A percentile compares a stretch with the other conserved stretches of the same genome.
Conservation (phyloP, 2,113 vertebrate species). For the Lophura nycthemera region DNA sequence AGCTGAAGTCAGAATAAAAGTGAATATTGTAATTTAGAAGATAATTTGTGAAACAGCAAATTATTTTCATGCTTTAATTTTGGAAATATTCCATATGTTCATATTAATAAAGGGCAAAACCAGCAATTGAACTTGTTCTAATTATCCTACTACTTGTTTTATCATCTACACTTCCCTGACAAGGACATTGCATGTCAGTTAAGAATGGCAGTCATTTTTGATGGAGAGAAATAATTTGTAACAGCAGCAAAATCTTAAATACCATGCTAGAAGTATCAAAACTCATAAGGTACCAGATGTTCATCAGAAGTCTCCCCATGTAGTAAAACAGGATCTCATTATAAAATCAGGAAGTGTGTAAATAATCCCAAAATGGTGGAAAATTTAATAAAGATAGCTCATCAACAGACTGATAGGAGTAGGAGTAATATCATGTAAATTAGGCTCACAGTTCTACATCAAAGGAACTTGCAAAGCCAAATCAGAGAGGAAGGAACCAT, state of each 20-base stretch:
- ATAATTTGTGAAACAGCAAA: not conserved
- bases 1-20: not conserved
- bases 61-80: not conserved
- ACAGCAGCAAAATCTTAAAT: constrained; percentile 14
- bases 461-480: constrained; percentile 51
- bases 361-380: constrained; percentile 31
- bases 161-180: not conserved
- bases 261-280: not conserved
- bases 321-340: constrained; percentile 31
- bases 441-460: constrained; percentile 48
- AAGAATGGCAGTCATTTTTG: not conserved
- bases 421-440: constrained; percentile 47
- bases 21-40: not conserved
- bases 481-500: constrained; percentile 37
- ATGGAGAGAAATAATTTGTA: not conserved
- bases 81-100: not conserved
- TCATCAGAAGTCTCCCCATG: not conserved
- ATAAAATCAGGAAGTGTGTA: constrained; percentile 30
- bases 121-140: not conserved
- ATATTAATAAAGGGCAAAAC: not conserved
- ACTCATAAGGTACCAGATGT: constrained; percentile 12
- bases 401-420: constrained; percentile 40
- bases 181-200: not conserved
- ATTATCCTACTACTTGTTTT: not conserved
- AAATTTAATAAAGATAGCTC: constrained; percentile 49